Percentiles rank a stretch among this genome's conserved stretches.
These are phyloP conservation scores for Dynastes hyllus DNA, from an alignment of 2,888 invertebrate species.

Conservation along the genomic window DNA sequence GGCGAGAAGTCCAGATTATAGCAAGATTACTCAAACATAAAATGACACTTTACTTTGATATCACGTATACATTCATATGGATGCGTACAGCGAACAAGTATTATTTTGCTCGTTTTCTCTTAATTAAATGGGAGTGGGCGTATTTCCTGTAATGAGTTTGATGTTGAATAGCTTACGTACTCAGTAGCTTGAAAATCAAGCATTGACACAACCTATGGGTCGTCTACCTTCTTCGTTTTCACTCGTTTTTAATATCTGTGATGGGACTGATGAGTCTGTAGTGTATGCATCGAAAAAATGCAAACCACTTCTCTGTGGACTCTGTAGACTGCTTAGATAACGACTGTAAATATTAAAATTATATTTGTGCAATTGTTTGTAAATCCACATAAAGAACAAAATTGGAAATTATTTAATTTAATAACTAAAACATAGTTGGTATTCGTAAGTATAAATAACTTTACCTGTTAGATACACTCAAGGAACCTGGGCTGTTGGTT, in stretches of 20 bases:
- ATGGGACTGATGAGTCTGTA: too few species aligned
- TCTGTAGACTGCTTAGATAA: too few species aligned
- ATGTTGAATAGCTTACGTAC: slow-evolving; percentile 8
- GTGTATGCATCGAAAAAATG: too few species aligned
- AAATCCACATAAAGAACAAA: too few species aligned
- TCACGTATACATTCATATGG: slow-evolving; percentile 17
- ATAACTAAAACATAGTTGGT: too few species aligned
- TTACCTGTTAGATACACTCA: too few species aligned
- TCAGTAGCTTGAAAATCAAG: background rate
- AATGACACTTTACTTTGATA: slow-evolving; percentile 49
- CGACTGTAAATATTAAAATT: too few species aligned
- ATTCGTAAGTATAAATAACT: too few species aligned
- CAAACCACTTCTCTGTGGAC: too few species aligned
- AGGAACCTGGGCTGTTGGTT: too few species aligned
- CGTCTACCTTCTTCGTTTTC: background rate
- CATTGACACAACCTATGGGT: background rate
- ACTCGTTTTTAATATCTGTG: background rate
- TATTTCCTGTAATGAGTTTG: slow-evolving; percentile 42
- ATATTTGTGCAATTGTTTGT: too few species aligned
- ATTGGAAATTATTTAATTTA: too few species aligned
- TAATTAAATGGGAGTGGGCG: slow-evolving; percentile 35
- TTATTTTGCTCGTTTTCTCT: slow-evolving; percentile 35
- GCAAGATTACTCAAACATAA: slow-evolving; percentile 47
- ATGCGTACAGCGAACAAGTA: slow-evolving; percentile 16
- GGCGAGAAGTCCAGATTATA: slow-evolving; percentile 46